Base-by-base conservation (phyloP, 2,888 invertebrate species). In the Rosalia funebris region DNA sequence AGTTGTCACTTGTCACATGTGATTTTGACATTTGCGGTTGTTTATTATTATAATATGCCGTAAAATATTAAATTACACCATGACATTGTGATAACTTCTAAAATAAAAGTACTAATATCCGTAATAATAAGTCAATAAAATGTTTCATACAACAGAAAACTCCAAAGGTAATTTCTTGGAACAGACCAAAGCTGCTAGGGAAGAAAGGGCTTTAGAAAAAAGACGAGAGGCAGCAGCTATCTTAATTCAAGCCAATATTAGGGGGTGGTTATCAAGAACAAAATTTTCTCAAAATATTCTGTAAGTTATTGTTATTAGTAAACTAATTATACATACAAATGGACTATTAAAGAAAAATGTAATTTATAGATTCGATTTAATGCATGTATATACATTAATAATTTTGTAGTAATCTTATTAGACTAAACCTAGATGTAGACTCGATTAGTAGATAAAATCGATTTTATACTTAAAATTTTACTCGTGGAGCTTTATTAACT, bases 181-280 rank as follows among this genome's bases (percentile, higher is more conserved):
- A 80, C 93, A 94, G 79, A 93, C 93, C 2, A 96, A 96, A 82
- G 92, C 91, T 19, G 95, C 96, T 10, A 86, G 96, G 61, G 93
- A 94, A 79, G 95, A 95, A 80, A 87, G 96, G 57, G 95, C 93
- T 0, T 83, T 90, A 53, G 96, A 95, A 75, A 93, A 94, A 79
- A 88, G 88, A 65, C 87, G 89, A 62, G 93, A 95, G 73, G 84
- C 84, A 67, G 92, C 93, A 25, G 90, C 90, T 36, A 84, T 88
- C 31, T 84, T 86, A 68, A 88, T 95, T 65, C 95, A 95, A 79
- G 86, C 92, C n/a, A 81, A 84, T 54, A 81, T 91, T 34, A 85
- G 91, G 74, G 91, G 92, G 65, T 93, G 90, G 88, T 82, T 92
- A n/a, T 85, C 87, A 1, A 85, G 91, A 62, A 83, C 83, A 48